Conservation (phyloP, 2,797 vertebrate species). For the Gorsachius magnificus region DNA sequence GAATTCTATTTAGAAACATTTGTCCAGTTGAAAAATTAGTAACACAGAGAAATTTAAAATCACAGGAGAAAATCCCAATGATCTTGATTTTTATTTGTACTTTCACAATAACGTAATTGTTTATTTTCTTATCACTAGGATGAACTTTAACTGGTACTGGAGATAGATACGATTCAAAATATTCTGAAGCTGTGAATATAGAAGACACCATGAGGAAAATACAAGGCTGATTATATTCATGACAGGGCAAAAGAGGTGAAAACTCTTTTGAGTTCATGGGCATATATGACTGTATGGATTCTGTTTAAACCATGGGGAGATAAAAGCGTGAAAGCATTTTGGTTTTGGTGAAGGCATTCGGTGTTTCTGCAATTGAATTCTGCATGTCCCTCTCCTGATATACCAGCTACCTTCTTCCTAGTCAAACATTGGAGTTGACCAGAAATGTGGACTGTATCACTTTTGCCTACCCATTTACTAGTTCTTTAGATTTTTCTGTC, state of each 20-base stretch:
- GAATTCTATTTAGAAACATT: neutral
- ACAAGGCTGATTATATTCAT: constrained; percentile 3
- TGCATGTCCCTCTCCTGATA: neutral
- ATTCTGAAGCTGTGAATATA: constrained; percentile 52
- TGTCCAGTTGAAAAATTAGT: neutral
- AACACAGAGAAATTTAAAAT: neutral
- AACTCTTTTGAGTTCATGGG: constrained; percentile 11
- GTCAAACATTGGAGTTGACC: neutral
- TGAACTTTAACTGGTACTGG: constrained; percentile 70
- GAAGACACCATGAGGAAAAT: constrained; percentile 42
- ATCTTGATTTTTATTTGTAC: neutral
- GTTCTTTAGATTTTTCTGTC: constrained; percentile 28
- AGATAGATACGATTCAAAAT: neutral
- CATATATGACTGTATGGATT: neutral
- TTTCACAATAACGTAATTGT: neutral
- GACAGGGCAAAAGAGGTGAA: neutral
- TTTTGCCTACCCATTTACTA: neutral
- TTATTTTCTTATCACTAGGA: constrained; percentile 69
- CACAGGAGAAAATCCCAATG: accelerated
- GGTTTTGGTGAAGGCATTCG: neutral
- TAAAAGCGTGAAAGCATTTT: neutral
- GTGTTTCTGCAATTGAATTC: neutral
- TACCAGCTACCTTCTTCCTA: neutral
- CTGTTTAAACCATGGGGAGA: neutral
- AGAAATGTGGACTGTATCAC: neutral